Evolutionary conservation across 2,113 vertebrate species (phyloP).

Genomic region (Camelus dromedarius): DNA sequence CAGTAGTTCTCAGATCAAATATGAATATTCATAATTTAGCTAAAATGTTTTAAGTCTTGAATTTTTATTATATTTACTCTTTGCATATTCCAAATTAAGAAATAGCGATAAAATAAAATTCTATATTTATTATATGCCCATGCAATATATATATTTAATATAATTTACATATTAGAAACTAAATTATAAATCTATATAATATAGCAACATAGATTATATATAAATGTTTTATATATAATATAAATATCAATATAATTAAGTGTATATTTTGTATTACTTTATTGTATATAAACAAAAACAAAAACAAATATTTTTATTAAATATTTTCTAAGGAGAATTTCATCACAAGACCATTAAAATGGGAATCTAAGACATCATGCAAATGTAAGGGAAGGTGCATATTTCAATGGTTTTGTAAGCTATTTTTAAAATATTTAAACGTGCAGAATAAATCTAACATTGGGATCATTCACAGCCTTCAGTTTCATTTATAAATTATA

Average conservation of each 20-base stretch:
- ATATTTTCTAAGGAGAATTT: conserved; percentile 64
- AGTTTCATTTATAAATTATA: not conserved
- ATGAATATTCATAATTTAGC: not conserved
- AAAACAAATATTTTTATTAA: conserved; percentile 30
- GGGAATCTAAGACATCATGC: not conserved
- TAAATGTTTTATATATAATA: not conserved
- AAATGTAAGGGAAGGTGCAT: conserved; percentile 45
- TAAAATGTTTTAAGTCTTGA: not conserved
- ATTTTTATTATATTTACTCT: not conserved
- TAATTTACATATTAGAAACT: not conserved
- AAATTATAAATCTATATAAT: not conserved
- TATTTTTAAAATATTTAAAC: not conserved
- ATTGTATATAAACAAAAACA: not conserved
- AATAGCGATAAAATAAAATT: not conserved
- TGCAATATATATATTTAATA: not conserved
- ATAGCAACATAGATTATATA: not conserved
- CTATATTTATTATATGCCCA: not conserved
- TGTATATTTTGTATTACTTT: not conserved
- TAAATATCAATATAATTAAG: not conserved
- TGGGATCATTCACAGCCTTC: not conserved
- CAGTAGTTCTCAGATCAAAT: not conserved
- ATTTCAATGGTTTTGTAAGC: conserved; percentile 17
- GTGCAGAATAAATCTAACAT: conserved; percentile 10
- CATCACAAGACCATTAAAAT: conserved; percentile 56
- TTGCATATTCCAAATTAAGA: not conserved